Evolutionary conservation across 2,888 invertebrate species (phyloP).

Genomic region (Exephanes ischioxanthus): DNA sequence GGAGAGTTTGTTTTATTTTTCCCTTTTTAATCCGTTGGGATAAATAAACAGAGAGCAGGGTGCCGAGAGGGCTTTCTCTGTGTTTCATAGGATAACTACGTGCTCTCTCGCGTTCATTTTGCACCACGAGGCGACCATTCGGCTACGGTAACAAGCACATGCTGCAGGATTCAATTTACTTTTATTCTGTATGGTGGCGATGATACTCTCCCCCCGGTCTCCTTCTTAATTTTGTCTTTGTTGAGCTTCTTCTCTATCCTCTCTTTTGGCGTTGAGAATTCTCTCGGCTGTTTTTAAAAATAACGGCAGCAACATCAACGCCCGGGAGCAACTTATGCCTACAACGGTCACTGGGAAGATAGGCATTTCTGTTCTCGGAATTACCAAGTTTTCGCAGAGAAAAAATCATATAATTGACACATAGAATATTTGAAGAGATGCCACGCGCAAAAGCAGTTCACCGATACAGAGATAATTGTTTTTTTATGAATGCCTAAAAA

Average conservation of each 20-base stretch:
- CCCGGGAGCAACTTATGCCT: background rate
- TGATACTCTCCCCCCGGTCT: background rate
- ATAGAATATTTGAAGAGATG: no score
- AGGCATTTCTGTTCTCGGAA: no score
- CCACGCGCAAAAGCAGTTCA: no score
- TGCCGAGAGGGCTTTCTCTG: background rate
- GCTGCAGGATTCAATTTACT: slow-evolving; percentile 51
- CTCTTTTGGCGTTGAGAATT: background rate
- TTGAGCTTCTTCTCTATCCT: background rate
- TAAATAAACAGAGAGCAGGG: slow-evolving; percentile 30
- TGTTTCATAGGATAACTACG: slow-evolving; percentile 46
- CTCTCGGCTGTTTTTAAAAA: background rate
- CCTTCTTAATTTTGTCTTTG: background rate
- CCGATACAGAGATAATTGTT: no score
- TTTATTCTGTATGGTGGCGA: slow-evolving; percentile 44
- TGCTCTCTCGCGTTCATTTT: slow-evolving; percentile 46
- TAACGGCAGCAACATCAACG: background rate
- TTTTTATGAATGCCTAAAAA: no score
- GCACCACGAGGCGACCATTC: slow-evolving; percentile 41
- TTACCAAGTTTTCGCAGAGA: no score
- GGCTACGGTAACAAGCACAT: slow-evolving; percentile 34
- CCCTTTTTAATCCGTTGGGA: slow-evolving; percentile 46
- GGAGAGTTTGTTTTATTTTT: slow-evolving; percentile 32
- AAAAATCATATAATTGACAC: no score
- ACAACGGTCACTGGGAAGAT: no score